phyloP scores from a whole-genome alignment of 2,888 invertebrate genomes.

The Neoascia interrupta region DNA sequence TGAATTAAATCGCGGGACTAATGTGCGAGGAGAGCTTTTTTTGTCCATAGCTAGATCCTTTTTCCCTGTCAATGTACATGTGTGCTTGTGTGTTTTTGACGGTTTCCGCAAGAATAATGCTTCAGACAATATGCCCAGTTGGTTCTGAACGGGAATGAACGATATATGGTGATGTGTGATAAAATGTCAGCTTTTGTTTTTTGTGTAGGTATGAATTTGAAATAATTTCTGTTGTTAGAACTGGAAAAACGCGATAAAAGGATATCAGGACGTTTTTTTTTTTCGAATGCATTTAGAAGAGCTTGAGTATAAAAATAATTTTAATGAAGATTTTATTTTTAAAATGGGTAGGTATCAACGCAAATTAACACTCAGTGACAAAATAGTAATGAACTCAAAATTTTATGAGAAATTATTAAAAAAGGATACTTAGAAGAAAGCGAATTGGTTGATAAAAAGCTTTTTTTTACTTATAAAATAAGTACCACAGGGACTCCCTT shows the following conservation, averaged over 20 bases:
- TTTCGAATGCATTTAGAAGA: no score
- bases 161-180: conserved; percentile 57
- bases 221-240: conserved; percentile 36
- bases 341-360: no score
- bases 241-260: conserved; percentile 51
- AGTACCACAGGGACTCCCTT: no score
- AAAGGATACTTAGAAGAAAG: no score
- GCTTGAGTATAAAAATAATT: no score
- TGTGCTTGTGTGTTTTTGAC: conserved; percentile 32
- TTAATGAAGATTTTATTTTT: no score
- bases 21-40: conserved; percentile 36
- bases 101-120: conserved; percentile 60
- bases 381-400: no score
- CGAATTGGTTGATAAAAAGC: no score
- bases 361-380: background rate
- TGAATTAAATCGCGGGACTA: conserved; percentile 65
- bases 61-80: no score
- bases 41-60: conserved; percentile 1
- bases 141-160: conserved; percentile 64
- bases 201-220: conserved; percentile 15
- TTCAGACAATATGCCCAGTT: conserved; percentile 60
- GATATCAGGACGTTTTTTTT: conserved; percentile 9
- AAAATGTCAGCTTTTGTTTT: conserved; percentile 30
- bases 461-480: no score
- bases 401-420: no score